Evolutionary conservation across 2,797 vertebrate genomes (phyloP).

Genomic region (Tolypeutes matacus): DNA sequence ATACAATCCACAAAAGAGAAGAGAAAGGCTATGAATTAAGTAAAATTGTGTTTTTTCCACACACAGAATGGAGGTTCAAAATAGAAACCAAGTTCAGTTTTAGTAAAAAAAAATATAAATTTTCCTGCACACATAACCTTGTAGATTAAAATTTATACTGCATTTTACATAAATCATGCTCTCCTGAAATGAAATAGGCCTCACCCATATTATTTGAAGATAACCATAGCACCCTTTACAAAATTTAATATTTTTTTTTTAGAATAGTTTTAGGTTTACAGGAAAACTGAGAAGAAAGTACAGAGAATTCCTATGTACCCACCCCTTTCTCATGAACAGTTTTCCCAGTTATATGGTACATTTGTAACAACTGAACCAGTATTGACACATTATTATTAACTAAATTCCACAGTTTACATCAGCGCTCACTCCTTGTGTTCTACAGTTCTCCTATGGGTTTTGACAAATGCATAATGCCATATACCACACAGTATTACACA

Average conservation of each 20-base stretch:
- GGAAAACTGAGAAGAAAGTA: neutral
- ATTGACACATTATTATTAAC: neutral
- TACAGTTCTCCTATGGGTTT: neutral
- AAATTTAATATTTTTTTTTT: neutral
- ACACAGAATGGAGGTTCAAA: neutral
- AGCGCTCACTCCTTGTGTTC: neutral
- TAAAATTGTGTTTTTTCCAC: neutral
- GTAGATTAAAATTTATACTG: neutral
- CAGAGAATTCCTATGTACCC: neutral
- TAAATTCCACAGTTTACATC: neutral
- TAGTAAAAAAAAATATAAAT: neutral
- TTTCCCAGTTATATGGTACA: neutral
- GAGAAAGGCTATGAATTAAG: neutral
- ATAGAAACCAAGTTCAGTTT: neutral
- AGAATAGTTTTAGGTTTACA: neutral
- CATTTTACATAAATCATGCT: neutral
- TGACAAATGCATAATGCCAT: neutral
- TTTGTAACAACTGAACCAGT: neutral
- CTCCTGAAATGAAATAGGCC: neutral
- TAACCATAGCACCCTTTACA: neutral
- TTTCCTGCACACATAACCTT: neutral
- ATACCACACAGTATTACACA: neutral
- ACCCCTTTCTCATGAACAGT: no score
- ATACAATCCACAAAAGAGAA: neutral
- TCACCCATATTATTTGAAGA: neutral